These are phyloP conservation scores for Pseudopodoces humilis DNA, from an alignment of 2,113 vertebrate genomes.

Conservation along the genomic window DNA sequence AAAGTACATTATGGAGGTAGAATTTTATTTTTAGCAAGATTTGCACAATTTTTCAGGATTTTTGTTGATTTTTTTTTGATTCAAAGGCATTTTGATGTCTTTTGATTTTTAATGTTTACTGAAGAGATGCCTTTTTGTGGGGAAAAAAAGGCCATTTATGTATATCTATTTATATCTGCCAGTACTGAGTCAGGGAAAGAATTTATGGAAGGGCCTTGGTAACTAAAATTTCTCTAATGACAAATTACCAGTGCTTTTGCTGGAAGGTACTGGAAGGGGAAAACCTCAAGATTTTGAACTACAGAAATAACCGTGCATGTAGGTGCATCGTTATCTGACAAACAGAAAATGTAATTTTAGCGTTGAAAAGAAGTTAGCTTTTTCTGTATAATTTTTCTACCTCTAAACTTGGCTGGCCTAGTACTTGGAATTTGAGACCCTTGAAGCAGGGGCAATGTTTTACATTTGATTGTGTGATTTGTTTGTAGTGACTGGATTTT, in stretches of 20 bases:
- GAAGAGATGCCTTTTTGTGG: not conserved
- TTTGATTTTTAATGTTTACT: not conserved
- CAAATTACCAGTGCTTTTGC: not conserved
- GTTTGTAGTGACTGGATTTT: not conserved
- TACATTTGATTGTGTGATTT: not conserved
- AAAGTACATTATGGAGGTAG: not conserved
- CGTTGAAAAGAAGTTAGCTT: not conserved
- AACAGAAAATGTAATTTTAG: not conserved
- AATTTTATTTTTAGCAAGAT: not conserved
- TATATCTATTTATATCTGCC: not conserved
- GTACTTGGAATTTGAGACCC: not conserved
- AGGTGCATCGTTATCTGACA: not conserved
- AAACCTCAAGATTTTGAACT: not conserved
- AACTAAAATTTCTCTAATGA: not conserved
- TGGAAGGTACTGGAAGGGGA: not conserved
- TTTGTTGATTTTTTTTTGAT: not conserved
- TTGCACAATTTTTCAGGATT: not conserved
- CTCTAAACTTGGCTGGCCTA: not conserved
- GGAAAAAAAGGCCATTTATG: not conserved
- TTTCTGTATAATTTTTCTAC: not conserved
- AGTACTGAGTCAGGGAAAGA: constrained; percentile 2
- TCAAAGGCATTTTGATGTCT: not conserved
- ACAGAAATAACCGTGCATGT: not conserved
- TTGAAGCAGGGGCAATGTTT: not conserved
- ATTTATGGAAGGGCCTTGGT: not conserved